Conservation (phyloP, 2,888 invertebrate genomes). For the Bellardia pandia region DNA sequence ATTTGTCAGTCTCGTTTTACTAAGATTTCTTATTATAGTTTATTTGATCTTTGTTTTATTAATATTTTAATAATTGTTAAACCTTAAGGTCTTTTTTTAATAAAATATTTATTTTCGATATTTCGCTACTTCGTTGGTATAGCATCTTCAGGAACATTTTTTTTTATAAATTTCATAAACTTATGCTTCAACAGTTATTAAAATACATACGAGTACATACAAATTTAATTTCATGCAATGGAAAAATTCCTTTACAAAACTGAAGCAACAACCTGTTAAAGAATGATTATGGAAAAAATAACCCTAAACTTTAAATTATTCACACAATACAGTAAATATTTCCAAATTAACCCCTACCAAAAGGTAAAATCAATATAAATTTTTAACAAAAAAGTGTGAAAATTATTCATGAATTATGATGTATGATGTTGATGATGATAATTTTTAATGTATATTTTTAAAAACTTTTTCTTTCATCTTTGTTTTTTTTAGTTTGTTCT, state of each 20-base stretch:
- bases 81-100: no score
- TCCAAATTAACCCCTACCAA: not conserved
- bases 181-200: no score
- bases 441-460: slow-evolving; percentile 1
- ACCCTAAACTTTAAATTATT: not conserved
- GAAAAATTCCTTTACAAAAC: not conserved
- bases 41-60: no score
- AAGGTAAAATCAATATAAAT: not conserved
- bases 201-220: no score
- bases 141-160: no score
- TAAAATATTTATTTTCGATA: no score
- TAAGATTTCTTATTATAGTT: no score
- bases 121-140: no score
- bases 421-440: not conserved
- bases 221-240: not conserved
- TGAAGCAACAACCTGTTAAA: not conserved
- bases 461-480: slow-evolving; percentile 42
- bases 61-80: no score
- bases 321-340: not conserved
- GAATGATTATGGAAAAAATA: not conserved
- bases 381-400: not conserved
- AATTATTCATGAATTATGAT: slow-evolving; percentile 1
- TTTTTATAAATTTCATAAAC: no score
- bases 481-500: not conserved
- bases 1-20: no score